Percentiles rank a stretch among this genome's conserved stretches.
Conservation (phyloP, 2,888 invertebrate genomes). For the Drosophila neoperkinsi region DNA sequence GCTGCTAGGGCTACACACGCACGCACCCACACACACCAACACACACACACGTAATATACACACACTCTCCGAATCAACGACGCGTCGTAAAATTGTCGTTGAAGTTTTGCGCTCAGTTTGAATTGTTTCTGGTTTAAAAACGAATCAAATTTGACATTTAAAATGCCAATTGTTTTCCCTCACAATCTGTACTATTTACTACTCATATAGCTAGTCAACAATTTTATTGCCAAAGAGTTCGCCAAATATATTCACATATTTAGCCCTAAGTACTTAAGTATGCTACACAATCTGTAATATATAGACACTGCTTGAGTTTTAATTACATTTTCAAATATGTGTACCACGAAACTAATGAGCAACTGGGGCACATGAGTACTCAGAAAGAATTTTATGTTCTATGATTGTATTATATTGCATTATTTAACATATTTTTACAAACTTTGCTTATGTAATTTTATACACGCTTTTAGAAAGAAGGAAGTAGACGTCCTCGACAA, state of each 20-base stretch:
- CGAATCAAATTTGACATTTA: constrained; percentile 57
- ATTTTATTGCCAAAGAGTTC: constrained; percentile 24
- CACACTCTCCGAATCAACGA: neutral
- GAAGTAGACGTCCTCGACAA: too few relatives aligned
- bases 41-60: neutral
- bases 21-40: constrained; percentile 2
- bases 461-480: too few relatives aligned
- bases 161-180: constrained; percentile 49
- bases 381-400: neutral
- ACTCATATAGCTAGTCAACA: constrained; percentile 26
- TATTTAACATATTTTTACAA: too few relatives aligned
- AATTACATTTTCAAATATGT: constrained; percentile 7
- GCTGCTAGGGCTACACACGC: constrained; percentile 21
- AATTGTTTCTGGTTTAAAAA: constrained; percentile 61
- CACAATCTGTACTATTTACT: constrained; percentile 24
- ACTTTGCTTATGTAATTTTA: too few relatives aligned
- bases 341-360: neutral
- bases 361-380: neutral
- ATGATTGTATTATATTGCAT: too few relatives aligned
- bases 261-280: constrained; percentile 2
- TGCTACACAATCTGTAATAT: neutral
- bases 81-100: constrained; percentile 52
- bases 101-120: constrained; percentile 61
- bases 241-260: neutral
- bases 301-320: neutral